Conservation (phyloP, 2,797 vertebrate genomes). For the Myotis planiceps region DNA sequence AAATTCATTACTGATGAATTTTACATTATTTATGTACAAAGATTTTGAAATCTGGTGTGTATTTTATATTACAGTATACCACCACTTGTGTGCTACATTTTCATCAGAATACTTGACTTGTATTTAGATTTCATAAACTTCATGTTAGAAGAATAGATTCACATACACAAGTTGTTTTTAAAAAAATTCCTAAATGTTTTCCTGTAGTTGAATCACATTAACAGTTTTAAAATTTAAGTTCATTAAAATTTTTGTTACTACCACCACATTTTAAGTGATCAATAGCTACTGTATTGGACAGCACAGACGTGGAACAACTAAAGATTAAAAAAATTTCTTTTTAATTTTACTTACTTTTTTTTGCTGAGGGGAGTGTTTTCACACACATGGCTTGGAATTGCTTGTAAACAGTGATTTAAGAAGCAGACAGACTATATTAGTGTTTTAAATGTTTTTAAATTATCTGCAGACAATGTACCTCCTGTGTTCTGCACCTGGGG, state of each 20-base stretch:
- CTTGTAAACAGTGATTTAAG: not conserved
- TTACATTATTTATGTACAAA: not conserved
- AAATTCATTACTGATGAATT: not conserved
- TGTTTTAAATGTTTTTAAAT: not conserved
- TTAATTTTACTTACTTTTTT: not conserved
- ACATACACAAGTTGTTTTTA: not conserved
- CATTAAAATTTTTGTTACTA: not conserved
- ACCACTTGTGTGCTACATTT: slow-evolving; percentile 4
- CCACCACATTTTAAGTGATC: not conserved
- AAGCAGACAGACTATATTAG: not conserved
- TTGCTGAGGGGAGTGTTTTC: not conserved
- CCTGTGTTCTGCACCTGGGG: too few relatives aligned
- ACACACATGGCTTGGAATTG: not conserved
- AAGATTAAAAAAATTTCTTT: not conserved
- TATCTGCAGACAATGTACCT: not conserved
- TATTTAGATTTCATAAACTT: slow-evolving; percentile 39
- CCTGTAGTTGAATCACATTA: not conserved
- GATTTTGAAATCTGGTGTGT: not conserved
- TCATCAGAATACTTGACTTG: not conserved
- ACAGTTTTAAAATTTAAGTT: not conserved
- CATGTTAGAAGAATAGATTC: not conserved
- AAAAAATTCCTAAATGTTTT: not conserved
- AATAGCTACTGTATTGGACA: not conserved
- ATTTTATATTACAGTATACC: not conserved
- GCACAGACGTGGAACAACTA: not conserved